Conservation (phyloP, 2,888 invertebrate species). For the Sceliomorpha sp. region DNA sequence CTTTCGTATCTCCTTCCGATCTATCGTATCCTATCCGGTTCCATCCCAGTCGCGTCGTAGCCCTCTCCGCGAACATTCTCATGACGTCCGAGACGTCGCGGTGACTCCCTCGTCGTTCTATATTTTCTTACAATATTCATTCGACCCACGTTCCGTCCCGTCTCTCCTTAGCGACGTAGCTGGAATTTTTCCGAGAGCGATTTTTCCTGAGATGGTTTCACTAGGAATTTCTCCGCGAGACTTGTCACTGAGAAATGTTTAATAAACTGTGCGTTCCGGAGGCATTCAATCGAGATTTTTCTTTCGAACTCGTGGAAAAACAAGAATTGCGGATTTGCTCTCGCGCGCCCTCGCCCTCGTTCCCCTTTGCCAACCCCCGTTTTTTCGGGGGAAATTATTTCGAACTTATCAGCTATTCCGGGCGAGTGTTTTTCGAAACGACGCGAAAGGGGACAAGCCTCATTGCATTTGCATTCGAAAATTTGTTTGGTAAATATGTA, state of each 20-base stretch:
- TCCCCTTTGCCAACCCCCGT: no score
- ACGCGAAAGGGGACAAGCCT: no score
- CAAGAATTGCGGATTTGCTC: slow-evolving; percentile 28
- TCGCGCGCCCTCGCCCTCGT: no score
- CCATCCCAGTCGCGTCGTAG: slow-evolving; percentile 2
- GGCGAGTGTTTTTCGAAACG: no score
- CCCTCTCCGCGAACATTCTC: slow-evolving; percentile 7
- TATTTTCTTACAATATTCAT: slow-evolving; percentile 57
- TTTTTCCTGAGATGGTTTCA: slow-evolving; percentile 54
- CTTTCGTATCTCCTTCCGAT: slow-evolving; percentile 29
- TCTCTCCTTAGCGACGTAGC: slow-evolving; percentile 53
- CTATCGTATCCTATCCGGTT: slow-evolving; percentile 9
- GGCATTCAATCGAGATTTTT: slow-evolving; percentile 52
- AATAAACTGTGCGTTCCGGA: slow-evolving; percentile 54
- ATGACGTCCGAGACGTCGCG: not conserved
- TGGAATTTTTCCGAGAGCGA: slow-evolving; percentile 52
- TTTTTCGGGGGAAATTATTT: no score
- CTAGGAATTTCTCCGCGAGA: slow-evolving; percentile 44
- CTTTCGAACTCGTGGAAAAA: slow-evolving; percentile 27
- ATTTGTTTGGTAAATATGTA: no score
- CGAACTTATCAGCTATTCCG: no score
- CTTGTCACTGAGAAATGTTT: slow-evolving; percentile 56
- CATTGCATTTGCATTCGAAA: no score
- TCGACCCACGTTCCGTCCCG: slow-evolving; percentile 49
- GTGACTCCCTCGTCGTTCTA: slow-evolving; percentile 15